phyloP scores from a whole-genome alignment of 2,113 vertebrate genomes.

The Bubalus kerabau region DNA sequence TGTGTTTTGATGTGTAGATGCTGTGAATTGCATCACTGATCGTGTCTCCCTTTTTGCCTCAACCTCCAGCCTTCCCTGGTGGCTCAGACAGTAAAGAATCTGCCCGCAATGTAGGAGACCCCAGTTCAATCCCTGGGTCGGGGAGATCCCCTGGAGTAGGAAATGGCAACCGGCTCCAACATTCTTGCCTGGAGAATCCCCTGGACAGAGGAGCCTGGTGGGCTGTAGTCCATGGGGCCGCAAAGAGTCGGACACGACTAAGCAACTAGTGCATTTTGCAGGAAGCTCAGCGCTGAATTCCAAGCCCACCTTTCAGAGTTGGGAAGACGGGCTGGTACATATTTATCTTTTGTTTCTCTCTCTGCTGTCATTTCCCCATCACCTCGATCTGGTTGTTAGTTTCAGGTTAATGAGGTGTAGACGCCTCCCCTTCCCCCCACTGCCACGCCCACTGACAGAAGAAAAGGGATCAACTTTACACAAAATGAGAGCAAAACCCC shows the following conservation, averaged over 20 bases:
- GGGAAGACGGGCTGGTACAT: too few relatives aligned
- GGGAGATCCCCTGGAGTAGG: not conserved
- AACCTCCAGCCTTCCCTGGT: not conserved
- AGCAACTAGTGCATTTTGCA: not conserved
- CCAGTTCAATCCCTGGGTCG: not conserved
- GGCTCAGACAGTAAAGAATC: not conserved
- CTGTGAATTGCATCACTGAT: not conserved
- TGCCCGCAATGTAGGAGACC: not conserved
- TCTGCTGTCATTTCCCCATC: not conserved
- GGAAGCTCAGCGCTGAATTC: not conserved
- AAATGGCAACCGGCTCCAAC: not conserved
- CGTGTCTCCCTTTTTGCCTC: not conserved
- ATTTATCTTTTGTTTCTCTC: not conserved
- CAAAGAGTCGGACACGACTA: rapidly evolving
- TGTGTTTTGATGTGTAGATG: not conserved
- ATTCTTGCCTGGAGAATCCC: not conserved
- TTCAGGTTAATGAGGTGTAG: not conserved
- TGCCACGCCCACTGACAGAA: not conserved
- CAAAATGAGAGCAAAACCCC: not conserved
- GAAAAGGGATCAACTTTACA: rapidly evolving
- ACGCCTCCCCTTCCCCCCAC: not conserved
- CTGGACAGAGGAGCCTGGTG: not conserved
- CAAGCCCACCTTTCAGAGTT: not conserved
- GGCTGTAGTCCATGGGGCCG: not conserved
- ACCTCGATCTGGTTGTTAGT: not conserved